Base-by-base conservation (phyloP, 2,888 invertebrate genomes). In the Caenorhabditis angaria region DNA sequence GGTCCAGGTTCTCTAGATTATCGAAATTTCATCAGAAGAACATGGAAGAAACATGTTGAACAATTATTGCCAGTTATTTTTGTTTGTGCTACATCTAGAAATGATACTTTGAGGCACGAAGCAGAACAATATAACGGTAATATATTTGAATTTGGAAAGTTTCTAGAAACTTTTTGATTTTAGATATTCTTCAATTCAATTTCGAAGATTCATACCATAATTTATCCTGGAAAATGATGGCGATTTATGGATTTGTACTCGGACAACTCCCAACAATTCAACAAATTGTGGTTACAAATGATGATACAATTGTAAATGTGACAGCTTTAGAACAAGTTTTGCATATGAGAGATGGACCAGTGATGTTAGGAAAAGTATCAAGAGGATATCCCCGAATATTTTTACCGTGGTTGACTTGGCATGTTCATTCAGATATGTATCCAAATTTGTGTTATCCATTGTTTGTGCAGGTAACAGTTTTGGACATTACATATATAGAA, bases 211-310 rank as follows among this genome's bases (percentile, higher is more conserved):
- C 86, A 0, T 86, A 86, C 59, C 80, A 81, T 29, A 84, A 83
- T 59, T 70, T 86, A 18, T 84, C 84, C n/a, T 77, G 82, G 76
- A 86, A 86, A 69, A 86, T 86, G 86, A 87, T 85, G 80, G 74
- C 82, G 3, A 86, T 83, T 32, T 86, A 87, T 60, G 77, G 82
- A 14, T 83, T 79, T 53, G 78, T 83, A n/a, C 65, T 83, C 35
- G 62, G 65, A n/a, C 76, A 78, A 50, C 60, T 78, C 20, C 77
- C 77, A 2, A 65, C 70, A 1, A 72, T 78, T 22, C 68, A 77
- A n/a, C 77, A 82, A 65, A 80, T 83, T 50, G 76, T 83, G 24
- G 82, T 82, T 41, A 76, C 80, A 48, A 83, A 83, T 68, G 83
- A 87, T 54, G 86, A 86, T 68, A 85, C 84, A 35, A 86, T 86